phyloP scores from a whole-genome alignment of 2,113 vertebrate species.

The Dicaeum eximium region DNA sequence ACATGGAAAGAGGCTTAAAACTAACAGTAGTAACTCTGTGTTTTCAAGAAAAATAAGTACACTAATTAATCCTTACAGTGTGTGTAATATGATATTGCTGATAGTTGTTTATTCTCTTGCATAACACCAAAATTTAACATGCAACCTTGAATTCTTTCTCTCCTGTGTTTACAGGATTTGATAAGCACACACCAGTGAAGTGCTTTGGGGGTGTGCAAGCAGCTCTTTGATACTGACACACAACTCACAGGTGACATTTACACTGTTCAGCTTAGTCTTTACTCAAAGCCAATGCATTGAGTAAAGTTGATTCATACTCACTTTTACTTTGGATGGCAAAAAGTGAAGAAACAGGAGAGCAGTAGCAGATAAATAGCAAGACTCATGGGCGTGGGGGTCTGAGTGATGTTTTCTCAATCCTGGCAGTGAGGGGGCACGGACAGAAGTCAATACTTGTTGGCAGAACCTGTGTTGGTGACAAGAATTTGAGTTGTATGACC shows the following conservation, averaged over 20 bases:
- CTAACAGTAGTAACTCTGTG: not conserved
- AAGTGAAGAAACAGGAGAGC: not conserved
- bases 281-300: not conserved
- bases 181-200: not conserved
- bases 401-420: not conserved
- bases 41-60: not conserved
- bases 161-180: not conserved
- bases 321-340: not conserved
- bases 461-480: not conserved
- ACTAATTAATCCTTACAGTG: not conserved
- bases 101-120: not conserved
- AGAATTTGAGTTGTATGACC: not conserved
- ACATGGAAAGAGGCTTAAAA: not conserved
- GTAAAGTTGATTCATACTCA: not conserved
- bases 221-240: not conserved
- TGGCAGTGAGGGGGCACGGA: not conserved
- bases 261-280: not conserved
- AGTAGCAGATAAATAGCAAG: not conserved
- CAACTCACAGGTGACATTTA: not conserved
- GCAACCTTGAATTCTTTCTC: not conserved
- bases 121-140: not conserved
- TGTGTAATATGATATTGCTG: accelerated
- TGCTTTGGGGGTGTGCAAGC: not conserved
- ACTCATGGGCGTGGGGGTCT: not conserved
- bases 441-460: not conserved